Percentiles rank a stretch among this genome's conserved stretches.
Evolutionary conservation across 2,113 vertebrate species (phyloP).

Genomic region (Ammodramus savannarum): DNA sequence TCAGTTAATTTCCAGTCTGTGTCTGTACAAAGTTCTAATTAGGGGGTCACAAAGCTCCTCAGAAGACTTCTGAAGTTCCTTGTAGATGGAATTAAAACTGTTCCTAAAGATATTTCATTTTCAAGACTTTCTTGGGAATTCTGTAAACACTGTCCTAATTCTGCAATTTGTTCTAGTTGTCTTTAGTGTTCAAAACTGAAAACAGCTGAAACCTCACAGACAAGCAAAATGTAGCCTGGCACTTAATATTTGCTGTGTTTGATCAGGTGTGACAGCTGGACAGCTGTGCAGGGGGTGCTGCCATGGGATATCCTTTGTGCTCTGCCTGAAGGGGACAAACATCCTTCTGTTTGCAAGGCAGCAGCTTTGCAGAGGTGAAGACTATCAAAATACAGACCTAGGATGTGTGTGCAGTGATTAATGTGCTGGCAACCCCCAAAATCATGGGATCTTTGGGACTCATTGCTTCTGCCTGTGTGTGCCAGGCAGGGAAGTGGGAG

Average conservation of each 20-base stretch:
- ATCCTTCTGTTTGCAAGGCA: not conserved
- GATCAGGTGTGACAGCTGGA: not conserved
- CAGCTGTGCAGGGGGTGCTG: not conserved
- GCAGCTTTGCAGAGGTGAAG: not conserved
- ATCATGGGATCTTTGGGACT: not conserved
- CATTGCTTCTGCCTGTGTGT: not conserved
- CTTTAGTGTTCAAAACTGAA: not conserved
- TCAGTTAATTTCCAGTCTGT: slow-evolving; percentile 24
- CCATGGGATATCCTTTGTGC: not conserved
- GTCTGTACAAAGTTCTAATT: not conserved
- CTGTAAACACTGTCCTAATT: slow-evolving; percentile 1
- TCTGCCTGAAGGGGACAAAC: slow-evolving; percentile 49
- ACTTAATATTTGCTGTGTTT: not conserved
- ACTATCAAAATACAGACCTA: not conserved
- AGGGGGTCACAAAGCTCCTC: not conserved
- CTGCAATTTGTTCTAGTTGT: slow-evolving; percentile 36
- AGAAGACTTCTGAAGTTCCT: not conserved
- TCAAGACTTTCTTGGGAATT: not conserved
- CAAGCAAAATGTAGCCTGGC: not conserved
- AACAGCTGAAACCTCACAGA: not conserved
- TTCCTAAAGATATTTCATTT: not conserved
- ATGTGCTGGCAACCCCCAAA: not conserved
- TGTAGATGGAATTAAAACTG: not conserved
- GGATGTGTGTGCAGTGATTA: not conserved
- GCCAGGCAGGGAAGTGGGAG: not conserved